Evolutionary conservation across 2,797 vertebrate genomes (phyloP), one percentile per base, ranked within the genome.

Genomic region (Geotrypetes seraphini): DNA sequence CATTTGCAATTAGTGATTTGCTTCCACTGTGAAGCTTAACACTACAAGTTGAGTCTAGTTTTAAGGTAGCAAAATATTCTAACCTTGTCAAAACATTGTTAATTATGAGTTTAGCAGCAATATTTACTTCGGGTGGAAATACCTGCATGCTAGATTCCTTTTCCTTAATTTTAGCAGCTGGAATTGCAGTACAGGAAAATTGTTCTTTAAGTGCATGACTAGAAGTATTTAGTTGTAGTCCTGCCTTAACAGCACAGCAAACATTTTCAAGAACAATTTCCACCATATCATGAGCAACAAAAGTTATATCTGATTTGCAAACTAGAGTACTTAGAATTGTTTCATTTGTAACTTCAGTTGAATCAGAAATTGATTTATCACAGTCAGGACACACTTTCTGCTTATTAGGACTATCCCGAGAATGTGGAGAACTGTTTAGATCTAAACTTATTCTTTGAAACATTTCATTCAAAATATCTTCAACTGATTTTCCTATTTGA

Each of bases 51-150:
- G 40, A 37, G 20, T 55, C 43, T 33, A 47, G 26, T 32, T 45
- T 51, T 28, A 55, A 22, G 30, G 43, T 47, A n/a, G 46, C 46
- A 42, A 63, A 66, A 22, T 43, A 50, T 16, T 63, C 36, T 22
- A 66, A 42, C 23, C 28, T 25, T 26, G 34, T 29, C 6, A 47
- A 48, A 39, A 66, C 48, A 15, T 22, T 36, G 21, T 38, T 32
- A 13, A 38, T 56, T 19, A 66, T 60, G 21, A 16, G 31, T 13
- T 49, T 33, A 24, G 48, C 51, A 5, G 19, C 19, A 19, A 19
- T 19, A 18, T 37, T 60, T 43, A 53, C 36, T 7, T 46, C 38
- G 33, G 25, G 42, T n/a, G 12, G 11, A 11, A 3, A 5, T 28
- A 11, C 15, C 18, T 17, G 25, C 4, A 11, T 48, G 35, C 18